Evolutionary conservation across 1,140 invertebrate genomes (phyloP), one percentile per base, ranked within the genome.

Genomic region (Nebria ingens): DNA sequence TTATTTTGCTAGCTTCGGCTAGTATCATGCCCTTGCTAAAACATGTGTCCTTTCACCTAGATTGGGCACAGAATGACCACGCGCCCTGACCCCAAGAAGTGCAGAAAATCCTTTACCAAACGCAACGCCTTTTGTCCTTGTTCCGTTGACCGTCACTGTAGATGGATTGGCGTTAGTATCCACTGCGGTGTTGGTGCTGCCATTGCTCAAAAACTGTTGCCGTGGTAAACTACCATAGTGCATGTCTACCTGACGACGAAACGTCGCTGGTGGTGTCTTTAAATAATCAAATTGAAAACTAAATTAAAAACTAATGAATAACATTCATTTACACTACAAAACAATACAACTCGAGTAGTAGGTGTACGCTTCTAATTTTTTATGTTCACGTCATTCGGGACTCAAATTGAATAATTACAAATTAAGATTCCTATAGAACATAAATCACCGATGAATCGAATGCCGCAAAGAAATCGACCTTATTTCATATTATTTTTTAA

Each of bases 1-100:
- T n/a, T n/a, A n/a, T n/a, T n/a, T n/a, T n/a, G n/a, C n/a, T n/a
- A n/a, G n/a, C n/a, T n/a, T n/a, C n/a, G n/a, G n/a, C n/a, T n/a
- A n/a, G n/a, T n/a, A n/a, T n/a, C 40, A 45, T 45, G 40, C 40
- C 40, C 40, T 12, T 34, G 25, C n/a, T 11, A 45, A 12, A 45
- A 11, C 15, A 17, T 9, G 17, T 4, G 40, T 6, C 13, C 63
- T 69, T 64, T 71, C 67, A 93, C 91, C 90, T 92, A 94, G 74
- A 77, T 91, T 89, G 59, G 91, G 92, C 63, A 91, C 89, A 65
- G 90, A 93, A 64, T 83, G 85, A 73, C 90, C 91, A 74, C 88
- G 81, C 74, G 76, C 73, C 74, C 76, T 74, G 74, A 73, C 76
- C 74, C 79, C 79, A 75, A 83, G 71, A 64, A 80, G 75, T 65